Evolutionary conservation across 2,888 invertebrate species (phyloP).

Genomic region (Chrysotoxum bicinctum): DNA sequence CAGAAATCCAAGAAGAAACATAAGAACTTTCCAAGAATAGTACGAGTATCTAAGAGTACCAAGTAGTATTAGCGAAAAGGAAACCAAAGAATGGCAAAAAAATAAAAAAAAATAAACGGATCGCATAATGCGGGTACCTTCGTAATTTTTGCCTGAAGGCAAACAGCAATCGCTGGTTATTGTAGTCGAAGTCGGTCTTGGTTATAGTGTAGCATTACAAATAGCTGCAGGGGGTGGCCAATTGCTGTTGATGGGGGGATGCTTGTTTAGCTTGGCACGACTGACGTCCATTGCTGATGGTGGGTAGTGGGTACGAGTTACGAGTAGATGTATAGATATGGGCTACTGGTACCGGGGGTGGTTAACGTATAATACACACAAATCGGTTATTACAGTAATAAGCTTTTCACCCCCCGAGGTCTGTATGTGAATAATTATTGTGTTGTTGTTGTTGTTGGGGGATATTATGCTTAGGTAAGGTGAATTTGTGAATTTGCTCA

Average conservation of each 20-base stretch:
- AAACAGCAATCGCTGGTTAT: conserved; percentile 69
- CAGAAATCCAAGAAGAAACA: conserved; percentile 14
- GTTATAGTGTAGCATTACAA: conserved; percentile 64
- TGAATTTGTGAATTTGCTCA: conserved; percentile 67
- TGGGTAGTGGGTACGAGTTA: background rate
- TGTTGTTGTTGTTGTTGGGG: conserved; percentile 34
- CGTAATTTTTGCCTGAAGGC: conserved; percentile 66
- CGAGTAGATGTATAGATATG: background rate
- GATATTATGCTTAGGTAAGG: conserved; percentile 71
- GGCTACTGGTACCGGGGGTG: background rate
- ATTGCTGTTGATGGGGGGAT: conserved; percentile 47
- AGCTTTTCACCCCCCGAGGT: conserved; percentile 62
- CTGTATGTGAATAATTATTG: conserved; percentile 72
- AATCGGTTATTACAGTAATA: conserved; percentile 73
- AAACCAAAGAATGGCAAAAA: conserved; percentile 16
- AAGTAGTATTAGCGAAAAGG: conserved; percentile 14
- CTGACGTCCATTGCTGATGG: conserved; percentile 34
- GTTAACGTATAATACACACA: conserved; percentile 67
- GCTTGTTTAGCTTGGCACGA: conserved; percentile 58
- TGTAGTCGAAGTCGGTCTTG: conserved; percentile 63
- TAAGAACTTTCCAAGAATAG: conserved; percentile 25
- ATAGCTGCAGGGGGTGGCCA: conserved; percentile 68
- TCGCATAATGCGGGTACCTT: conserved; percentile 61
- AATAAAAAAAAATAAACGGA: conserved; percentile 49
- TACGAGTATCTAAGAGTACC: background rate